Conservation (phyloP, 2,113 vertebrate genomes). For the Onychostoma macrolepis region DNA sequence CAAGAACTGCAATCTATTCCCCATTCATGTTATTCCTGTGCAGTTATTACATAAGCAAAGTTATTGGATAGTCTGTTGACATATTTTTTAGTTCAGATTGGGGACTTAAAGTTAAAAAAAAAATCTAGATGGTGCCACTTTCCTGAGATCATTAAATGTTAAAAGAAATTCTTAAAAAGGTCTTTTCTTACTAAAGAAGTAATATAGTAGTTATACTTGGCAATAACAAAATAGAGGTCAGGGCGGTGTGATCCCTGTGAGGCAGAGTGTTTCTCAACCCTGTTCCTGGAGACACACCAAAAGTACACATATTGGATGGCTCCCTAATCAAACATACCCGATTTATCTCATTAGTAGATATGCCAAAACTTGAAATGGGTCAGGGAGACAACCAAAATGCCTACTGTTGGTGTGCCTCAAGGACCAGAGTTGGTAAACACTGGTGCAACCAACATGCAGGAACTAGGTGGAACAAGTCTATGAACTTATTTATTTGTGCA, state of each 20-base stretch:
- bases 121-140: background rate
- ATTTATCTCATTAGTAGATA: background rate
- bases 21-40: background rate
- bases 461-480: too few species aligned
- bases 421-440: background rate
- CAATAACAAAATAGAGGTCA: background rate
- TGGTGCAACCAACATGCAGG: background rate
- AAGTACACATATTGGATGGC: background rate
- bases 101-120: background rate
- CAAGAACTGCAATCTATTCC: background rate
- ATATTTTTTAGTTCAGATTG: background rate
- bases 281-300: background rate
- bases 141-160: background rate
- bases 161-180: background rate
- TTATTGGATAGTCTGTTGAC: background rate
- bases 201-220: background rate
- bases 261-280: background rate
- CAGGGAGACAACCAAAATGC: background rate
- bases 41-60: background rate
- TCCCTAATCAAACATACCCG: background rate
- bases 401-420: background rate
- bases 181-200: background rate
- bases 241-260: background rate
- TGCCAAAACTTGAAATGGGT: background rate
- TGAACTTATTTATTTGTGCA: too few species aligned